phyloP scores from a whole-genome alignment of 1,140 invertebrate genomes.

The Phthorimaea operculella region DNA sequence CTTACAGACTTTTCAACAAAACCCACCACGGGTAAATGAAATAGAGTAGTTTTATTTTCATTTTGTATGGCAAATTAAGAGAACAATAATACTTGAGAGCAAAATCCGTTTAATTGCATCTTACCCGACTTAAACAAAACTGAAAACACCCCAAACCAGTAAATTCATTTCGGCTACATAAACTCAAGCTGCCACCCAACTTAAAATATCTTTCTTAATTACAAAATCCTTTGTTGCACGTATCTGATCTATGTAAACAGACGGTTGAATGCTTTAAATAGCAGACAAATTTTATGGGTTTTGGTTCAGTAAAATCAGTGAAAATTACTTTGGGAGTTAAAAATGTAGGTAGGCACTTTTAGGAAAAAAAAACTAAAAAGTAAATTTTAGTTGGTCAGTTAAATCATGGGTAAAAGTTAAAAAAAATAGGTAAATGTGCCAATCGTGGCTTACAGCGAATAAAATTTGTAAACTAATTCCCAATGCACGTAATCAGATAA shows the following conservation, averaged over 20 bases:
- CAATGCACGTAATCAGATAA: too few species aligned
- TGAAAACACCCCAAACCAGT: slow-evolving; percentile 60
- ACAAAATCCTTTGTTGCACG: slow-evolving; percentile 67
- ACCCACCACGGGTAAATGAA: too few species aligned
- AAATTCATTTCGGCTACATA: slow-evolving; percentile 62
- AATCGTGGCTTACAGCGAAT: too few species aligned
- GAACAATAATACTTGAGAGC: not conserved
- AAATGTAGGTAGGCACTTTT: too few species aligned
- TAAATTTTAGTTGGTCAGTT: too few species aligned
- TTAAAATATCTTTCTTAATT: slow-evolving; percentile 69
- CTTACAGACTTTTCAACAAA: too few species aligned
- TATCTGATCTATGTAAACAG: slow-evolving; percentile 68
- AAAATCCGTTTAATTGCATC: not conserved
- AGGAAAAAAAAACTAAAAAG: too few species aligned
- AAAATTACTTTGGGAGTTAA: slow-evolving; percentile 13
- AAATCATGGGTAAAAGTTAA: too few species aligned
- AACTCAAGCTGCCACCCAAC: slow-evolving; percentile 63
- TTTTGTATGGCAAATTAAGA: too few species aligned
- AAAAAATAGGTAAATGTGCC: too few species aligned
- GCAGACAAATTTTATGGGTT: slow-evolving; percentile 62
- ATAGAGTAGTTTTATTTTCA: too few species aligned
- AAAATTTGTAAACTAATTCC: too few species aligned
- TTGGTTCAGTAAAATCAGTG: slow-evolving; percentile 60
- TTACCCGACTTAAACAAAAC: slow-evolving; percentile 31
- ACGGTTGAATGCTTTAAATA: slow-evolving; percentile 66